Conservation (phyloP, 2,888 invertebrate genomes). For the Drosophila eohydei region DNA sequence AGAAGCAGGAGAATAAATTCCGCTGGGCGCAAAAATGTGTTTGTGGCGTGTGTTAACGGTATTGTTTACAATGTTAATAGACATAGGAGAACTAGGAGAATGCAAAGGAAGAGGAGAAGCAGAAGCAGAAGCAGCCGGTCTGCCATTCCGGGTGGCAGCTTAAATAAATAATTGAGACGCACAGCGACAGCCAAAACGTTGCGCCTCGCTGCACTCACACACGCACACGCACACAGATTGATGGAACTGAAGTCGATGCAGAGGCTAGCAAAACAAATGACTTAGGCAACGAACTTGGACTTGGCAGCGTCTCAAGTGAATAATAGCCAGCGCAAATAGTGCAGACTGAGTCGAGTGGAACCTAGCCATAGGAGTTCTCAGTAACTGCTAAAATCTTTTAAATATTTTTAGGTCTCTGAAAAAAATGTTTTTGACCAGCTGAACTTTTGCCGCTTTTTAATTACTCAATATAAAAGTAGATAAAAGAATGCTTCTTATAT, state of each 20-base stretch:
- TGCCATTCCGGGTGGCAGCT: conserved; percentile 63
- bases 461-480: neutral
- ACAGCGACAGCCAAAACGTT: conserved; percentile 51
- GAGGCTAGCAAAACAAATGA: conserved; percentile 57
- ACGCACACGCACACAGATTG: conserved; percentile 3
- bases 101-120: neutral
- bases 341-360: neutral
- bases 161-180: conserved; percentile 76
- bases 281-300: conserved; percentile 71
- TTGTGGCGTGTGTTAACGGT: conserved; percentile 72
- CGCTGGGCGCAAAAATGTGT: conserved; percentile 32
- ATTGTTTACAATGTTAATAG: conserved; percentile 81
- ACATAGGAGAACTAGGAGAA: conserved; percentile 36
- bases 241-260: neutral
- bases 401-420: neutral
- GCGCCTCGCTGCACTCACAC: conserved; percentile 60
- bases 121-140: neutral
- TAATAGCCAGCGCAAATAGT: conserved; percentile 17
- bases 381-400: neutral
- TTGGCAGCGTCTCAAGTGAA: conserved; percentile 24
- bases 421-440: neutral
- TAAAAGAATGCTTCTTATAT: too few relatives aligned
- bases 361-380: neutral
- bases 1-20: conserved; percentile 40
- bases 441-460: neutral